Percentiles rank a stretch among this genome's conserved stretches.
These are phyloP conservation scores for Drosophila auraria DNA, from an alignment of 1,140 invertebrate species.

Conservation along the genomic window DNA sequence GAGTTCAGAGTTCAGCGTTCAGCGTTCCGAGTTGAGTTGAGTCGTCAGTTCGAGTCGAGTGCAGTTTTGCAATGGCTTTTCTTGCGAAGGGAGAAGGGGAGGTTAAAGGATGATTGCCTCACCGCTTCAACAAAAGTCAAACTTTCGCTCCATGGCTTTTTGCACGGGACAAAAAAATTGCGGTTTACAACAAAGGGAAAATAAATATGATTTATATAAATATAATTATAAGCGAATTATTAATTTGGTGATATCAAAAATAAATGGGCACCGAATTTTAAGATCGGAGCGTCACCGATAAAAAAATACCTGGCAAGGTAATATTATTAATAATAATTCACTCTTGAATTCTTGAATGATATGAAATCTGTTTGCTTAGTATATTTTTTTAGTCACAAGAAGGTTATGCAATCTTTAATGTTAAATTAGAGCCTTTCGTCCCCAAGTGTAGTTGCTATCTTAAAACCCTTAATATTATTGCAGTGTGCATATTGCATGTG, in stretches of 20 bases:
- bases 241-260: neutral
- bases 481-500: conserved; percentile 28
- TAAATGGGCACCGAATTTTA: no score
- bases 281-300: no score
- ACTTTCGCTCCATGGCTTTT: conserved; percentile 7
- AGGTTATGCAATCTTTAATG: no score
- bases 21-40: conserved; percentile 5
- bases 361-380: no score
- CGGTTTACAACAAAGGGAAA: neutral
- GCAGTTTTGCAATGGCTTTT: conserved; percentile 38
- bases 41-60: conserved; percentile 22
- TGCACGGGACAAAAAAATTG: conserved; percentile 1
- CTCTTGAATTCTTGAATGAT: no score
- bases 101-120: conserved; percentile 23
- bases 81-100: neutral
- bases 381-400: neutral
- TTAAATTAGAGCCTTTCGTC: neutral
- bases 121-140: conserved; percentile 8
- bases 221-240: no score
- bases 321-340: no score
- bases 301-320: no score
- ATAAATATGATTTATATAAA: neutral
- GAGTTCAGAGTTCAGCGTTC: neutral
- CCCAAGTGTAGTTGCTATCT: neutral
- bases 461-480: neutral